These are phyloP conservation scores for Scalopus aquaticus DNA, from an alignment of 2,113 vertebrate genomes.

Conservation along the genomic window DNA sequence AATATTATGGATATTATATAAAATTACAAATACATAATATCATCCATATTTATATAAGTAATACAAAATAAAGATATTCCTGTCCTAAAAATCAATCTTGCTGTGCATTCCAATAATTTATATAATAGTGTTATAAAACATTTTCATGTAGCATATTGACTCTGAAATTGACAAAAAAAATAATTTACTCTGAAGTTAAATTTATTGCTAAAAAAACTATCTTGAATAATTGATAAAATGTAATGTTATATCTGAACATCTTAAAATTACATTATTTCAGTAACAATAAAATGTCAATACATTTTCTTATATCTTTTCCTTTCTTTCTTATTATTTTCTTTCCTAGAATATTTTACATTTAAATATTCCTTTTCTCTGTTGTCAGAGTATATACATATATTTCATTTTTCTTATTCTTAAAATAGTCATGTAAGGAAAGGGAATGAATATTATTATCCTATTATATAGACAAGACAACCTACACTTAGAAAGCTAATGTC, in stretches of 20 bases:
- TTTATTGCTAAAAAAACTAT: neutral
- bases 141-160: neutral
- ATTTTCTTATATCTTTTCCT: too few species aligned
- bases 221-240: neutral
- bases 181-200: neutral
- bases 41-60: neutral
- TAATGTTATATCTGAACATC: neutral
- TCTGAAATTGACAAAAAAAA: neutral
- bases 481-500: neutral
- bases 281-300: neutral
- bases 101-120: neutral
- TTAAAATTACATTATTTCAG: slow-evolving; percentile 15
- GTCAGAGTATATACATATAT: neutral
- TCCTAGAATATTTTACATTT: neutral
- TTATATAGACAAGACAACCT: neutral
- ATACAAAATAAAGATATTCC: neutral
- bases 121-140: neutral
- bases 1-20: neutral
- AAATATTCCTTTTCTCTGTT: neutral
- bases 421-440: neutral
- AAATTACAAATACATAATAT: neutral
- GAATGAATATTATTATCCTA: neutral
- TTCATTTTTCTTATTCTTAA: neutral
- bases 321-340: neutral
- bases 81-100: neutral